These are phyloP conservation scores for Hetaerina titia DNA, from an alignment of 2,888 invertebrate species.

Conservation along the genomic window DNA sequence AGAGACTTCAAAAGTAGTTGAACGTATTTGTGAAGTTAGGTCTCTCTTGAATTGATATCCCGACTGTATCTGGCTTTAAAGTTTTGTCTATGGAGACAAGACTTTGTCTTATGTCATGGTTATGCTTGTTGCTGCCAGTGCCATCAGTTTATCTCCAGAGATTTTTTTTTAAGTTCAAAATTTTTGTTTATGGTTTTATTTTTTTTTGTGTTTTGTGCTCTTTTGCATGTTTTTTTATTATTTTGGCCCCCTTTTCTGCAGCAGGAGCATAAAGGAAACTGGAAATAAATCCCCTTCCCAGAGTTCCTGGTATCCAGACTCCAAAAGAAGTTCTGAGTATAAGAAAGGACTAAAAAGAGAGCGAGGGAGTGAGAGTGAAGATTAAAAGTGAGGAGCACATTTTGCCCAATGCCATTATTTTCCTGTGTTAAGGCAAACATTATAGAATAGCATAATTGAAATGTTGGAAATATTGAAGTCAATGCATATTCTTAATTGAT, in stretches of 20 bases:
- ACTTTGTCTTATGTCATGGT: neutral
- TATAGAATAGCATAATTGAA: neutral
- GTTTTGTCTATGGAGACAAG: neutral
- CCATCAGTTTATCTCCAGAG: slow-evolving; percentile 77
- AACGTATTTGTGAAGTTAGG: too few species aligned
- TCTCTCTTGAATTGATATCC: too few species aligned
- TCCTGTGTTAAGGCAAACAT: neutral
- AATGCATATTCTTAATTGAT: neutral
- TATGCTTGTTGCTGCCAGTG: slow-evolving; percentile 33
- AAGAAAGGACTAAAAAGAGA: slow-evolving; percentile 52
- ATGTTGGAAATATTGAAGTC: neutral
- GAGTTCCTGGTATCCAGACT: slow-evolving; percentile 52
- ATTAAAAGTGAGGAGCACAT: slow-evolving; percentile 12
- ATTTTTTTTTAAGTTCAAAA: slow-evolving; percentile 77
- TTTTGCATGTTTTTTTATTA: slow-evolving; percentile 71
- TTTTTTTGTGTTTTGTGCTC: slow-evolving; percentile 73
- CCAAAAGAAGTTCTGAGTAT: slow-evolving; percentile 45
- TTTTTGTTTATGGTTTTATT: slow-evolving; percentile 76
- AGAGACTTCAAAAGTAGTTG: too few species aligned
- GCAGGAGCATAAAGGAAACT: slow-evolving; percentile 50
- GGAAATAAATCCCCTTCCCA: slow-evolving; percentile 46
- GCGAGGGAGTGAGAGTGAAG: slow-evolving; percentile 30
- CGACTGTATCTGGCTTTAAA: neutral
- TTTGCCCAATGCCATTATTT: neutral
- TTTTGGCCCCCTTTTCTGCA: slow-evolving; percentile 72